Conservation (phyloP, 37 sponge, comb jelly and placozoan genomes). For the Chondrosia reniformis region DNA sequence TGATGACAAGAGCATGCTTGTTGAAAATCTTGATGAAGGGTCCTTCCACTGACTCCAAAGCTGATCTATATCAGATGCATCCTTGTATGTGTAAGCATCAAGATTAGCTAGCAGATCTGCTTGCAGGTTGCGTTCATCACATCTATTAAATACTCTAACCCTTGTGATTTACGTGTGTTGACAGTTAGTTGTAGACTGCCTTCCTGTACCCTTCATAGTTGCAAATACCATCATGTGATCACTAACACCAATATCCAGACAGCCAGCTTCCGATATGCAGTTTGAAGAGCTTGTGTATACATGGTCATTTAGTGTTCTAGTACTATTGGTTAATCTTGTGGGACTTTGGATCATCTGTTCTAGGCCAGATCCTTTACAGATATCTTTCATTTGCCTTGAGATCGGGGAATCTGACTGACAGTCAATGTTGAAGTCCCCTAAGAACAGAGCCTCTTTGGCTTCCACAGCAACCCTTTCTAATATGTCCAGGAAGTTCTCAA, state of each 20-base stretch:
- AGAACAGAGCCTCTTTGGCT: neutral
- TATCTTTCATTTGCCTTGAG: neutral
- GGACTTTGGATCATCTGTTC: neutral
- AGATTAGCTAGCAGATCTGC: neutral
- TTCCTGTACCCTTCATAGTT: neutral
- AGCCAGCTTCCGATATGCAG: neutral
- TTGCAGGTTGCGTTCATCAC: neutral
- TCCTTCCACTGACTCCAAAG: neutral
- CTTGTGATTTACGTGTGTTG: neutral
- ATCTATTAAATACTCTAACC: neutral
- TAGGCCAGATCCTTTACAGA: neutral
- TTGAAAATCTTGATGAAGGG: neutral
- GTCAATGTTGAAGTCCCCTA: conserved; percentile 4
- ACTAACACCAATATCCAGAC: neutral
- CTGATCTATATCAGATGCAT: neutral
- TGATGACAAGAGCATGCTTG: neutral
- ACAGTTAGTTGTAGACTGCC: too few species aligned
- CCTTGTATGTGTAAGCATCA: too few species aligned
- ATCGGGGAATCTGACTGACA: neutral
- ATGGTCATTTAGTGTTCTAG: neutral
- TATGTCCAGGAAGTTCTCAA: neutral
- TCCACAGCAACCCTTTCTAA: neutral
- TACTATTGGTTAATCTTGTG: neutral
- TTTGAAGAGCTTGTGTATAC: neutral
- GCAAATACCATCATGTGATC: neutral